phyloP scores from a whole-genome alignment of 2,113 vertebrate species.

The Choloepus hoffmanni region DNA sequence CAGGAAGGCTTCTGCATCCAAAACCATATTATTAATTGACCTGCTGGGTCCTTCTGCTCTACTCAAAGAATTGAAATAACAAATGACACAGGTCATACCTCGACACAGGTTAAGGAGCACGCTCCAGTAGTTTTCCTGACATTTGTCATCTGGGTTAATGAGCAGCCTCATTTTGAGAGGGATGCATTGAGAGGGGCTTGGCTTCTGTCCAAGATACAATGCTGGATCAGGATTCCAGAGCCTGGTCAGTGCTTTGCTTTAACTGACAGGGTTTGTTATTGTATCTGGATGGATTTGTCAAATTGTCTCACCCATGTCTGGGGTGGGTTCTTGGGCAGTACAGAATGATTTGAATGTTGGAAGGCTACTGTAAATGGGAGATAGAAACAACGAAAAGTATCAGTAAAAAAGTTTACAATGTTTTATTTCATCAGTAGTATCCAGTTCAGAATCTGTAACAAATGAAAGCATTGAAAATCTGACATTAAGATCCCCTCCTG shows the following conservation, averaged over 20 bases:
- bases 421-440: background rate
- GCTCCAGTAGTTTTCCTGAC: background rate
- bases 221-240: background rate
- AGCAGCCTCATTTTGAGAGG: background rate
- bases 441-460: background rate
- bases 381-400: background rate
- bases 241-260: accelerated
- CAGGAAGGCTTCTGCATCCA: background rate
- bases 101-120: background rate
- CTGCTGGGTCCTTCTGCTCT: background rate
- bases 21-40: background rate
- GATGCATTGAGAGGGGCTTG: background rate
- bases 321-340: background rate
- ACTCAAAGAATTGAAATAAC: background rate
- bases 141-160: background rate
- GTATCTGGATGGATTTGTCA: background rate
- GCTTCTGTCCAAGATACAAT: background rate
- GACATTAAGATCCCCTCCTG: too few relatives aligned
- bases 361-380: background rate
- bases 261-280: too few relatives aligned
- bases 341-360: background rate
- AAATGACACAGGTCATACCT: background rate
- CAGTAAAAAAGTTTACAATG: background rate
- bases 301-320: background rate
- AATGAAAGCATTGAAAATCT: background rate